Evolutionary conservation across 2,113 vertebrate genomes (phyloP), one percentile per base, ranked within the genome.

Genomic region (Nibea albiflora): DNA sequence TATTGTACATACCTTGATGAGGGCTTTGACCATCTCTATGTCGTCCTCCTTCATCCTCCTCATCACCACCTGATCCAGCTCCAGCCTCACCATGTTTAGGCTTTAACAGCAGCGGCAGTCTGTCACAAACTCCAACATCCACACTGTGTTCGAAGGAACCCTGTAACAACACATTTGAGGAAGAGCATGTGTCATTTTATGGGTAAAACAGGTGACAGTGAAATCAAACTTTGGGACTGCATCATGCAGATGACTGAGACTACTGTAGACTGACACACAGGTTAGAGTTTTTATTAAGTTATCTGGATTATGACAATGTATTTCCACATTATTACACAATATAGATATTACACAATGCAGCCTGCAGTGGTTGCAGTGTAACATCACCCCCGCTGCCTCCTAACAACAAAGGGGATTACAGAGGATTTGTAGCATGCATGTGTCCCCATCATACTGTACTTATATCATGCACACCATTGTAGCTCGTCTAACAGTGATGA

Each of bases 11-110:
- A 96, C 95, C 94, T 96, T 96, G 50, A 96, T 90, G 44, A 96
- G 94, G 67, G 90, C 91, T 91, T 96, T 96, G 57, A 95, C 91
- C n/a, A 80, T 70, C 70, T 95, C 94, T 19, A 95, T 91, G 58
- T 96, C 95, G 0, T 95, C 94, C 70, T 95, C 95, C 78, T 81
- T 94, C 95, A 96, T 95, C 88, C 93, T 93, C 81, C 94, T 93
- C 53, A 95, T 89, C 68, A 91, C 90, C 68, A 96, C 92, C 84
- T 92, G 91, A 71, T 93, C 92, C 79, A 95, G 88, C n/a, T 95
- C 94, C 86, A 96, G 80, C 84, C 85, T 92, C 81, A 94, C 95
- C 95, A 96, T 96, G 67, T 80, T 87, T 60, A 66, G 60, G 35
- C 35, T 65, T 54, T 58, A 65, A 39, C 35, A 7, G 35, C 35